Base-by-base conservation (phyloP, 2,888 invertebrate species). In the Ptilodon capucinus region DNA sequence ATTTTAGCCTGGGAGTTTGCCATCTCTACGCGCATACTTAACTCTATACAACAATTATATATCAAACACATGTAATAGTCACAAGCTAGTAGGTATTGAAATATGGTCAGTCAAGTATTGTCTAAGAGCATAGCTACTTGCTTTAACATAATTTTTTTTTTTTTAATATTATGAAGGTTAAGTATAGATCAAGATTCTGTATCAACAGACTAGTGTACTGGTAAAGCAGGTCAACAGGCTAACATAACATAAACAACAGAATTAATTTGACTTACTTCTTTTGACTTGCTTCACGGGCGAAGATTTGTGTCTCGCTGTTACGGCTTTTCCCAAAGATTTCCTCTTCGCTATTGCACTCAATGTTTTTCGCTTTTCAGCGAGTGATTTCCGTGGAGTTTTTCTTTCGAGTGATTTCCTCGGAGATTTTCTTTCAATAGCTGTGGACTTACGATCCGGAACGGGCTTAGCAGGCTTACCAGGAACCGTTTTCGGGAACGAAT, bases 401-500 rank as follows among this genome's bases (percentile, higher is more conserved):
- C 58, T 73, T 28, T 59, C 65, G n/a, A 50, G n/a, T n/a, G n/a
- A 72, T 64, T 85, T 82, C 44, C 73, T 78, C 40, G 48, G 62
- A 16, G 53, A 45, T 46, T 72, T 75, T 44, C 58, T 73, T 28
- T 59, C 65, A 13, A 50, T 13, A 18, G 58, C 53, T 58, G 74
- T 76, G 39, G 60, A 40, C 14, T 61, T 50, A 13, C 54, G 50
- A 14, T 60, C 58, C 46, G 68, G 63, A 16, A 48, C 50, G n/a
- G 64, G 35, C 60, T 77, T 79, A 39, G 60, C 35, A 23, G 49
- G 35, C 52, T 72, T 67, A 21, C 64, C 67, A 17, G 60, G 38
- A 36, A 62, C 57, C 21, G 67, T 63, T 60, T 74, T 74, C 6
- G 91, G 91, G 62, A 91, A 91, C 16, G 91, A 87, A 65, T 91